phyloP scores from a whole-genome alignment of 2,888 invertebrate species.

The Melinaea marsaeus region DNA sequence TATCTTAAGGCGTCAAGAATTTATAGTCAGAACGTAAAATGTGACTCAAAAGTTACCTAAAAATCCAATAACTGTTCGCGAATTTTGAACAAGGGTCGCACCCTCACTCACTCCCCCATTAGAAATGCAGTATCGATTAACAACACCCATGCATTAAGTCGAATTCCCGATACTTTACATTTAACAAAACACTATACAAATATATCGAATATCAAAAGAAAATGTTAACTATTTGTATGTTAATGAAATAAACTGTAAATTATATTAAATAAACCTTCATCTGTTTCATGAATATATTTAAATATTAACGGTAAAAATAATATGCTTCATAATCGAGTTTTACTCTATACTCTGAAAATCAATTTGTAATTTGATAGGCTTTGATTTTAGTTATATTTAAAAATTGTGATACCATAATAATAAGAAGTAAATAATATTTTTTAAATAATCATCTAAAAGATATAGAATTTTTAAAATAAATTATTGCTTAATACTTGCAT shows the following conservation, averaged over 20 bases:
- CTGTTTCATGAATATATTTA: no score
- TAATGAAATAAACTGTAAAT: not conserved
- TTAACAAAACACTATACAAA: slow-evolving; percentile 24
- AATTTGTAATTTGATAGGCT: no score
- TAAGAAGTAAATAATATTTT: no score
- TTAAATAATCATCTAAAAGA: no score
- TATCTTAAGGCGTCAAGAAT: no score
- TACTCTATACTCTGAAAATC: no score
- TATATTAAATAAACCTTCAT: not conserved
- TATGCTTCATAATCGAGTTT: no score
- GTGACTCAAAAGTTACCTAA: slow-evolving; percentile 17
- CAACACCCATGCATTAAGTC: slow-evolving; percentile 37
- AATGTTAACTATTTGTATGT: not conserved
- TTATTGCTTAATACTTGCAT: no score
- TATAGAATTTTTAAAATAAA: no score
- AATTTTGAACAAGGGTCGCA: slow-evolving; percentile 58
- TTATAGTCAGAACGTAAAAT: slow-evolving; percentile 1
- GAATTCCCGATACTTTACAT: slow-evolving; percentile 28
- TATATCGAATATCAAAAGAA: slow-evolving; percentile 18
- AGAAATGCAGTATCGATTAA: slow-evolving; percentile 73
- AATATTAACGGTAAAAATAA: no score
- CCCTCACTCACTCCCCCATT: slow-evolving; percentile 42
- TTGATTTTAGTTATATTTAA: no score
- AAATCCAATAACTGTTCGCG: slow-evolving; percentile 44
- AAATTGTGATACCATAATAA: no score